Evolutionary conservation across 2,113 vertebrate genomes (phyloP).

Genomic region (Epinephelus cyanopodus): DNA sequence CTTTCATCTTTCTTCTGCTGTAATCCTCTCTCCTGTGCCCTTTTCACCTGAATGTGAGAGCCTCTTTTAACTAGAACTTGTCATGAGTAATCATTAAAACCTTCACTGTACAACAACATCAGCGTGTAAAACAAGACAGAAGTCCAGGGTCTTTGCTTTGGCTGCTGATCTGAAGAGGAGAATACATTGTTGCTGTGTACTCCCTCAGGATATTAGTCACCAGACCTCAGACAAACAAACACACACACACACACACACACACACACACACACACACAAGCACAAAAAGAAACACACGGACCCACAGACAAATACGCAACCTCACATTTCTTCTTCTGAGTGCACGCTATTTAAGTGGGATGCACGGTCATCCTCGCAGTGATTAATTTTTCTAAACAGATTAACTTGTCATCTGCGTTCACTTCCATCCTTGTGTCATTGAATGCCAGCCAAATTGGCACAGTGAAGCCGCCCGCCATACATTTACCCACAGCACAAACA

Average conservation of each 20-base stretch:
- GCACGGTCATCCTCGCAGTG: slow-evolving; percentile 48
- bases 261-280: slow-evolving; percentile 3
- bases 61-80: slow-evolving; percentile 16
- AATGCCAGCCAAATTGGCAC: slow-evolving; percentile 83
- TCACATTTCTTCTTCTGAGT: slow-evolving; percentile 17
- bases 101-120: not conserved
- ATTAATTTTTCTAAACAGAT: slow-evolving; percentile 84
- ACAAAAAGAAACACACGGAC: slow-evolving; percentile 15
- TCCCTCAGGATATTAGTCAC: slow-evolving; percentile 32
- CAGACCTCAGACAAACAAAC: slow-evolving; percentile 15
- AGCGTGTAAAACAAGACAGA: slow-evolving; percentile 2
- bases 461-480: slow-evolving; percentile 54
- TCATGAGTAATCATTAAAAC: slow-evolving; percentile 18
- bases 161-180: slow-evolving; percentile 35
- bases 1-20: slow-evolving; percentile 1
- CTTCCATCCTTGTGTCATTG: slow-evolving; percentile 82
- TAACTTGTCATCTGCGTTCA: slow-evolving; percentile 82
- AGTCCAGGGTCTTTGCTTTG: slow-evolving; percentile 34
- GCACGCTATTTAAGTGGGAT: slow-evolving; percentile 52
- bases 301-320: slow-evolving; percentile 19
- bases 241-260: slow-evolving; percentile 5
- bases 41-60: slow-evolving; percentile 7
- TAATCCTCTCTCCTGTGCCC: not conserved
- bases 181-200: slow-evolving; percentile 33
- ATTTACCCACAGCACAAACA: slow-evolving; percentile 61